Conservation (phyloP, 2,113 vertebrate genomes). For the Trichechus manatus region DNA sequence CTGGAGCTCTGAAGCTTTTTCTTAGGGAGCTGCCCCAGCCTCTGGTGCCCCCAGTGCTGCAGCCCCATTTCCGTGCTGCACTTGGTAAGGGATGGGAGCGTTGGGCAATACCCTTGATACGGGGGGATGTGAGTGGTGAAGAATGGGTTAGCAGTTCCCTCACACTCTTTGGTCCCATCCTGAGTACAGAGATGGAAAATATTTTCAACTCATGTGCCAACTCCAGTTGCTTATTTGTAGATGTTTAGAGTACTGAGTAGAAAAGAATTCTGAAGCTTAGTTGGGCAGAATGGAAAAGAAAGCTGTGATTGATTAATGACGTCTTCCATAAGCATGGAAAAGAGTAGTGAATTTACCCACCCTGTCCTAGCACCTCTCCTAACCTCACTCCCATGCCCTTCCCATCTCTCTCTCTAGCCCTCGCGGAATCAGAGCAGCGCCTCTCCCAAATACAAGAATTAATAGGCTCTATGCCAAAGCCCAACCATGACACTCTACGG, state of each 20-base stretch:
- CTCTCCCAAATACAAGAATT: constrained; percentile 90
- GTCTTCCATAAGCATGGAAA: not conserved
- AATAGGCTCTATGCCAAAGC: constrained; percentile 89
- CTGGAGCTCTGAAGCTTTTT: constrained; percentile 95
- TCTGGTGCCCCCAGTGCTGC: constrained; percentile 87
- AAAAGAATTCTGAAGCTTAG: constrained; percentile 40
- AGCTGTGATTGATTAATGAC: not conserved
- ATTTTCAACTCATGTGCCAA: not conserved
- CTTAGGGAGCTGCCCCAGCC: constrained; percentile 96
- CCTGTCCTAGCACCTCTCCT: not conserved
- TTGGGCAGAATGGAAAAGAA: constrained; percentile 9
- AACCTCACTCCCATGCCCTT: not conserved
- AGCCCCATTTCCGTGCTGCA: constrained; percentile 77
- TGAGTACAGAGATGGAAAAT: not conserved
- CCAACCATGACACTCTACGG: constrained; percentile 91
- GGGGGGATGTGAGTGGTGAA: not conserved
- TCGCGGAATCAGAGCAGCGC: constrained; percentile 89
- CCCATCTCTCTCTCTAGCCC: constrained; percentile 86
- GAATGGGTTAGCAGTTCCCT: not conserved
- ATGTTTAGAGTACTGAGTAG: not conserved
- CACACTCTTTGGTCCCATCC: not conserved
- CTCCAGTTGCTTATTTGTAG: not conserved
- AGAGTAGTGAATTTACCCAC: not conserved
- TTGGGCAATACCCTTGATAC: not conserved
- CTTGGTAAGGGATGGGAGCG: constrained; percentile 72